phyloP scores from a whole-genome alignment of 2,797 vertebrate species.

The Sebastes steindachneri region DNA sequence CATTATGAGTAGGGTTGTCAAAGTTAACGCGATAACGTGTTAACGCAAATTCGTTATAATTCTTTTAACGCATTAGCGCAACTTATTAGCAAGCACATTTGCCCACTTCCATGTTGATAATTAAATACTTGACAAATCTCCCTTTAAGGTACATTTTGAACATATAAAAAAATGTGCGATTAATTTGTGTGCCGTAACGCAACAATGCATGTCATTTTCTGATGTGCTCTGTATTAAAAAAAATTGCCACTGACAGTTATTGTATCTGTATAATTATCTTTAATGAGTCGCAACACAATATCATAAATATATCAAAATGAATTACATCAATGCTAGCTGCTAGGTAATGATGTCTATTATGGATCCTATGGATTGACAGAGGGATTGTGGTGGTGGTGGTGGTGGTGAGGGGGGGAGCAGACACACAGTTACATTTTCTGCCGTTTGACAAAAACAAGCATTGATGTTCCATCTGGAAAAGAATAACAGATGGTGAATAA shows the following conservation, averaged over 20 bases:
- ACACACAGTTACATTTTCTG: not conserved
- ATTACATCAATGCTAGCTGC: conserved; percentile 39
- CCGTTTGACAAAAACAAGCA: conserved; percentile 48
- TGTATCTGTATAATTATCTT: conserved; percentile 28
- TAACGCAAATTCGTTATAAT: no score
- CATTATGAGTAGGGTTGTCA: not conserved
- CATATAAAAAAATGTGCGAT: no score
- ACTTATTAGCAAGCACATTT: no score
- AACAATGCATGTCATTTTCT: conserved; percentile 18
- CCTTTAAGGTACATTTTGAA: no score
- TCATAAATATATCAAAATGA: conserved; percentile 43
- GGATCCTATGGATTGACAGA: conserved; percentile 38
- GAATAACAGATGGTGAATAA: conserved; percentile 46
- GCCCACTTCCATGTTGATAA: no score
- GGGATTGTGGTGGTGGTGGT: not conserved
- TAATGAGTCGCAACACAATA: conserved; percentile 52
- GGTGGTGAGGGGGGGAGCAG: not conserved
- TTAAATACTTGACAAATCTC: no score
- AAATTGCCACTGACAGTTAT: conserved; percentile 16
- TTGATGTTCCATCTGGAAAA: conserved; percentile 45
- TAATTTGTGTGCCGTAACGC: not conserved
- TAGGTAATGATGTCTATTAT: conserved; percentile 61
- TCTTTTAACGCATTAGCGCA: no score
- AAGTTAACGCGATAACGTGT: no score
- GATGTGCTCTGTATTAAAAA: not conserved